phyloP scores from a whole-genome alignment of 1,140 invertebrate genomes.

The Bombus consobrinus region DNA sequence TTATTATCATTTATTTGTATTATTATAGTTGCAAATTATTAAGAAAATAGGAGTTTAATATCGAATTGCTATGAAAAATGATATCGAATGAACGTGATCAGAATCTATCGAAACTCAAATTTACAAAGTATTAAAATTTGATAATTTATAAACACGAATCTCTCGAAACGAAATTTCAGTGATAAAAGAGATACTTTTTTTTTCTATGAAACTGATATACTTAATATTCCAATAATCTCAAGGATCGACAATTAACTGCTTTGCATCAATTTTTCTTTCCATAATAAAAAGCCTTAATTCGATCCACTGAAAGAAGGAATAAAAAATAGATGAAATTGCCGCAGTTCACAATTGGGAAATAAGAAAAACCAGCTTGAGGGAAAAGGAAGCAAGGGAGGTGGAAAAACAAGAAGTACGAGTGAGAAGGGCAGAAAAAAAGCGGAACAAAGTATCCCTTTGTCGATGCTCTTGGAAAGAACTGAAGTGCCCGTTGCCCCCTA shows the following conservation, averaged over 20 bases:
- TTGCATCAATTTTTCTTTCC: not conserved
- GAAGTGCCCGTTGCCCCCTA: not conserved
- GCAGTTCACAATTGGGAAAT: not conserved
- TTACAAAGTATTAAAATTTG: no score
- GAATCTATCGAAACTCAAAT: no score
- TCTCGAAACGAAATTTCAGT: no score
- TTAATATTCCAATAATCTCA: no score
- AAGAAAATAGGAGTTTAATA: no score
- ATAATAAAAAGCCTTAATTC: not conserved
- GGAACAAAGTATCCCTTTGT: slow-evolving; percentile 42
- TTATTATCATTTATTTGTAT: no score
- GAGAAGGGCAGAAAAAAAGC: slow-evolving; percentile 21
- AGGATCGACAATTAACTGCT: not conserved
- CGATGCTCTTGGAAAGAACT: slow-evolving; percentile 4
- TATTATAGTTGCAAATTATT: no score
- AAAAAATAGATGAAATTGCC: not conserved
- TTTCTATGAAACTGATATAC: no score
- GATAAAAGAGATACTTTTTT: no score
- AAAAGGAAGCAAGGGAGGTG: not conserved
- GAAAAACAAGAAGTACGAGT: slow-evolving; percentile 12
- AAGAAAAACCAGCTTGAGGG: not conserved
- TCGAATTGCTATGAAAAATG: no score
- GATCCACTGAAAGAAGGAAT: not conserved
- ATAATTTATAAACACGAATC: no score
- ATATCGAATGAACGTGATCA: no score